Percentiles rank a stretch among this genome's conserved stretches.
phyloP scores from a whole-genome alignment of 2,888 invertebrate genomes.

The Hipparchia sbordonii region DNA sequence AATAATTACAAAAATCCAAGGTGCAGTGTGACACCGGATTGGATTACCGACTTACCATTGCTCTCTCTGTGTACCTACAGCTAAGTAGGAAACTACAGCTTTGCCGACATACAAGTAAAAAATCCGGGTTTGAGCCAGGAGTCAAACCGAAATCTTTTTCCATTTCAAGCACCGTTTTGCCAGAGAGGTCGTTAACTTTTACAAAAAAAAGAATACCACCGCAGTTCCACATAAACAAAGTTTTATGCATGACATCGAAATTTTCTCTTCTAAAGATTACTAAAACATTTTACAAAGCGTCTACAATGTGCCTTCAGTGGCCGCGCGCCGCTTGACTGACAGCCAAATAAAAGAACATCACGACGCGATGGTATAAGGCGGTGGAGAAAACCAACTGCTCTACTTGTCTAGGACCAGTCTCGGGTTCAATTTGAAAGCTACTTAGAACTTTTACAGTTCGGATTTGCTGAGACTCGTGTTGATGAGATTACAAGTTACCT shows the following conservation, averaged over 20 bases:
- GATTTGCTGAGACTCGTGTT: too few relatives aligned
- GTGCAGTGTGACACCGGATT: too few relatives aligned
- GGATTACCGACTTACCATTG: too few relatives aligned
- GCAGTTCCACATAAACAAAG: conserved; percentile 53
- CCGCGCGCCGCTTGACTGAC: conserved; percentile 71
- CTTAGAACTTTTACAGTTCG: too few relatives aligned
- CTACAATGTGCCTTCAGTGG: conserved; percentile 67
- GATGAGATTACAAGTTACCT: too few relatives aligned
- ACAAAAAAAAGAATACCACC: conserved; percentile 37
- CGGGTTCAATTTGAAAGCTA: not conserved
- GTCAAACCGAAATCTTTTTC: too few relatives aligned
- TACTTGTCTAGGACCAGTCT: not conserved
- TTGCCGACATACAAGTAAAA: too few relatives aligned
- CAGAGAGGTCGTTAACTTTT: not conserved
- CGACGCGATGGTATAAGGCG: conserved; percentile 44
- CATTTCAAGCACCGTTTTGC: too few relatives aligned
- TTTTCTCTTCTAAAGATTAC: conserved; percentile 69
- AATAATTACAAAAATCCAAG: too few relatives aligned
- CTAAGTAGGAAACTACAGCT: too few relatives aligned
- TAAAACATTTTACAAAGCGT: conserved; percentile 67
- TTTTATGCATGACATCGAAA: conserved; percentile 77
- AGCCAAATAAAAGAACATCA: conserved; percentile 77
- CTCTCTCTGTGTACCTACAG: too few relatives aligned
- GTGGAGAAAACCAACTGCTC: not conserved
- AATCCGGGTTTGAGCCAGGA: too few relatives aligned